Evolutionary conservation across 2,888 invertebrate species (phyloP).

Genomic region (Orthosia cruda): DNA sequence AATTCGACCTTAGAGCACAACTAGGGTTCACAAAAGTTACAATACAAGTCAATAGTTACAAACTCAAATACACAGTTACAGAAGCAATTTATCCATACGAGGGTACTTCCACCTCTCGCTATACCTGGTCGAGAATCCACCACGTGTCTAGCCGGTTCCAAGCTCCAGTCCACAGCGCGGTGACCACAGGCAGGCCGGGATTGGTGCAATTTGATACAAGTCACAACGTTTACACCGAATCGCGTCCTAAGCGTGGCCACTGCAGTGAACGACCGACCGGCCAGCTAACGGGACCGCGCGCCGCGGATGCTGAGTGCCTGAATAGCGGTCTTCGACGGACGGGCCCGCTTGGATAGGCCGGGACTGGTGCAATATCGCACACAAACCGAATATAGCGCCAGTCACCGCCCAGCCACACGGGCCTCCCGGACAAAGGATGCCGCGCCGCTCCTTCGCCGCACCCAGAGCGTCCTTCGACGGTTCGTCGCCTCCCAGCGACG

Average conservation of each 20-base stretch:
- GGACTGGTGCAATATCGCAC: conserved; percentile 92
- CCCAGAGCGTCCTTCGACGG: conserved; percentile 74
- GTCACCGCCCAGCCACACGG: conserved; percentile 91
- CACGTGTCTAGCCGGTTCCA: conserved; percentile 63
- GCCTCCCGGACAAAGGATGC: conserved; percentile 88
- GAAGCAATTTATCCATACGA: conserved; percentile 29
- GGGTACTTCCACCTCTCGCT: conserved; percentile 69
- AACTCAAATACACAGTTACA: neutral
- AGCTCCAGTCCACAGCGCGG: conserved; percentile 69
- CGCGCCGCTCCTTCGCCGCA: conserved; percentile 83
- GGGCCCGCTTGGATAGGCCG: conserved; percentile 92
- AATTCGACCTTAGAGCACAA: conserved; percentile 58
- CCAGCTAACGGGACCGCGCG: conserved; percentile 90
- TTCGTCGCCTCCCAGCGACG: conserved; percentile 62
- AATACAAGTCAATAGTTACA: conserved; percentile 23
- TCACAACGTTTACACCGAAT: conserved; percentile 91
- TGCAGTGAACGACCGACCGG: conserved; percentile 90
- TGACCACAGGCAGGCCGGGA: conserved; percentile 91
- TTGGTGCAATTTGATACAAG: conserved; percentile 91
- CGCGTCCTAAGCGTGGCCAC: conserved; percentile 91
- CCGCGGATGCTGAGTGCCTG: conserved; percentile 88
- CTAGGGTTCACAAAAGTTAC: conserved; percentile 54
- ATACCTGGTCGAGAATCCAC: conserved; percentile 72
- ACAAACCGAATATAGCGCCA: conserved; percentile 90
- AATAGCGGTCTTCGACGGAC: conserved; percentile 88